Conservation (phyloP, 2,797 vertebrate species). For the Clangula hyemalis region DNA sequence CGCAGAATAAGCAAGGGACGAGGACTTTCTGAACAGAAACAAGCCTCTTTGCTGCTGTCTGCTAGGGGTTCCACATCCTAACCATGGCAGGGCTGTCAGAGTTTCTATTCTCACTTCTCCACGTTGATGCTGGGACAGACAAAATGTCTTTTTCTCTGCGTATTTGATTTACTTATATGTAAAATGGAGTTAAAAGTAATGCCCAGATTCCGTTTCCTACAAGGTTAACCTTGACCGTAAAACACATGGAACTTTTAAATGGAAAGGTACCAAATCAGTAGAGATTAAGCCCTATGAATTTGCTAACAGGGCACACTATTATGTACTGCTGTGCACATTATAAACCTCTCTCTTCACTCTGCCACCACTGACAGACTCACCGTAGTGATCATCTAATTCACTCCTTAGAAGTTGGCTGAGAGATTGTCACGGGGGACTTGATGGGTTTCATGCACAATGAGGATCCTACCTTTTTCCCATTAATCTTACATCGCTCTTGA, state of each 20-base stretch:
- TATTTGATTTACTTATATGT: background rate
- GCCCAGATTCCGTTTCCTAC: background rate
- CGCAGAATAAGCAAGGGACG: background rate
- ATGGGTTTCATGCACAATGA: background rate
- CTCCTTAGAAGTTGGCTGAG: constrained; percentile 4
- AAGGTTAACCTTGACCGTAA: background rate
- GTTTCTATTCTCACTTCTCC: background rate
- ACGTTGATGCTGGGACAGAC: background rate
- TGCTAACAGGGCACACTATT: background rate
- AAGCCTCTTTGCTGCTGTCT: background rate
- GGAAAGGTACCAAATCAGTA: background rate
- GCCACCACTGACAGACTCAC: constrained; percentile 4
- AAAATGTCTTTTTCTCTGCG: background rate
- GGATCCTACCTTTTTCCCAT: background rate
- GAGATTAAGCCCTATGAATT: background rate
- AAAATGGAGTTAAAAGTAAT: background rate
- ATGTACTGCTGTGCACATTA: background rate
- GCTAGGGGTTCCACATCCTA: background rate
- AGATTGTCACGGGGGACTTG: background rate
- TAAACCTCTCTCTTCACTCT: background rate
- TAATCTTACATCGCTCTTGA: background rate
- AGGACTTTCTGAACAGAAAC: background rate
- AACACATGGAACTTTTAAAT: background rate
- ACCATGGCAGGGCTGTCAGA: background rate
- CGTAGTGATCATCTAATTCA: background rate